Base-by-base conservation (phyloP, 2,797 vertebrate species). In the Gymnopithys bicolor region DNA sequence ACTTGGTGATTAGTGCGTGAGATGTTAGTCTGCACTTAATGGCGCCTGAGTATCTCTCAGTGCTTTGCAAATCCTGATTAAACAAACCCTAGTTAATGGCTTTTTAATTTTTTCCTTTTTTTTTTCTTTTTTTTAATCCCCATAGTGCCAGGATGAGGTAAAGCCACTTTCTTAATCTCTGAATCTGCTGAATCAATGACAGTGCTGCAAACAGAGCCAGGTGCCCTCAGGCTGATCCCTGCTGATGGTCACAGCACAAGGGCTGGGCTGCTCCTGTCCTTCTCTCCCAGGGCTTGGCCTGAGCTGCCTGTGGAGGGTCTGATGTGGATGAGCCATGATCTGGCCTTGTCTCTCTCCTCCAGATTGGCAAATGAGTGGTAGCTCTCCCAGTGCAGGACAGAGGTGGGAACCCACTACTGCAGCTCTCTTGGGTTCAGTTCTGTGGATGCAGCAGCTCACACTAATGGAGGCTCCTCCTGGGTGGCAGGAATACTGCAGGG, bases 221-320 rank as follows among this genome's bases (percentile, higher is more conserved):
- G 39, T 24, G 17, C 43, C n/a, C 66, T 45, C 0, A 1, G 3
- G 56, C 49, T 68, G 81, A 1, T 33, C 2, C 1, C 30, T 27
- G 5, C 49, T 17, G 7, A 2, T 0, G 6, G 48, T 27, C 4
- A 2, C 70, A 62, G 33, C 43, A 9, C 0, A 0, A 17, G 23
- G 12, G 35, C 28, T 39, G 59, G 52, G 30, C 3, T 5, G 3
- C 10, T 87, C 59, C 48, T 41, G 11, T 28, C 63, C 28, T 48
- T 35, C 21, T 32, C 17, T 56, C 3, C 67, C 46, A 25, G 24
- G 27, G 32, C 67, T 63, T 16, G 60, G 17, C 48, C 67, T 28
- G 22, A 64, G n/a, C 37, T 23, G 33, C 46, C 41, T 1, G 1
- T 21, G 14, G 22, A 37, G 11, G 21, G 14, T 14, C 58, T 64